phyloP scores from a whole-genome alignment of 1,140 invertebrate genomes.

The Cydia pomonella region DNA sequence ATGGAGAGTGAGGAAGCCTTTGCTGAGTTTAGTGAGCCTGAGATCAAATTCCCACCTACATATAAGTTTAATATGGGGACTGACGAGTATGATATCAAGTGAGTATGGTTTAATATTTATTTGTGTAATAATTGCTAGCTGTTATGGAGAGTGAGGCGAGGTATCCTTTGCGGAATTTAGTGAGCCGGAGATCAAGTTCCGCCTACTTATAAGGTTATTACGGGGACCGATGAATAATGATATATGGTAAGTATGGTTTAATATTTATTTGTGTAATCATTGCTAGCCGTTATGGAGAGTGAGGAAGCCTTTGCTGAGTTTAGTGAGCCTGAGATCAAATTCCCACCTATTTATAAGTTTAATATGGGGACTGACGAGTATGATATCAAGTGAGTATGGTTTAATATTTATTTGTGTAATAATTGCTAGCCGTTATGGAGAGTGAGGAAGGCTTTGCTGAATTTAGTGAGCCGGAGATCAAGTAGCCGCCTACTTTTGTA shows the following conservation, averaged over 20 bases:
- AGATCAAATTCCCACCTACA: slow-evolving; percentile 92
- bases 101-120: slow-evolving; percentile 54
- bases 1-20: slow-evolving; percentile 89
- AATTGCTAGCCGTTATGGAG: slow-evolving; percentile 83
- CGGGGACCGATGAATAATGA: slow-evolving; percentile 88
- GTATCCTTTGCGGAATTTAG: slow-evolving; percentile 90
- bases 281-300: slow-evolving; percentile 84
- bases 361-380: slow-evolving; percentile 87
- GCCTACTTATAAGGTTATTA: slow-evolving; percentile 94
- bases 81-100: slow-evolving; percentile 91
- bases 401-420: not conserved
- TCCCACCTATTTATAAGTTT: slow-evolving; percentile 96
- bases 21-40: slow-evolving; percentile 87
- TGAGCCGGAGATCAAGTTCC: slow-evolving; percentile 88
- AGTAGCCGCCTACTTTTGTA: slow-evolving; percentile 95
- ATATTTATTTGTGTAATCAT: too few species aligned
- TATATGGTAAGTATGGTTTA: slow-evolving; percentile 83
- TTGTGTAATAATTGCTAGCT: slow-evolving; percentile 68
- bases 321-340: slow-evolving; percentile 86
- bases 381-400: slow-evolving; percentile 87
- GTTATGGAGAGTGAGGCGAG: slow-evolving; percentile 85
- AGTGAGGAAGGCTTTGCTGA: slow-evolving; percentile 88
- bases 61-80: slow-evolving; percentile 91
- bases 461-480: slow-evolving; percentile 86
- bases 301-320: slow-evolving; percentile 91